Evolutionary conservation across 2,888 invertebrate genomes (phyloP).

Genomic region (Drosophila barbarae): DNA sequence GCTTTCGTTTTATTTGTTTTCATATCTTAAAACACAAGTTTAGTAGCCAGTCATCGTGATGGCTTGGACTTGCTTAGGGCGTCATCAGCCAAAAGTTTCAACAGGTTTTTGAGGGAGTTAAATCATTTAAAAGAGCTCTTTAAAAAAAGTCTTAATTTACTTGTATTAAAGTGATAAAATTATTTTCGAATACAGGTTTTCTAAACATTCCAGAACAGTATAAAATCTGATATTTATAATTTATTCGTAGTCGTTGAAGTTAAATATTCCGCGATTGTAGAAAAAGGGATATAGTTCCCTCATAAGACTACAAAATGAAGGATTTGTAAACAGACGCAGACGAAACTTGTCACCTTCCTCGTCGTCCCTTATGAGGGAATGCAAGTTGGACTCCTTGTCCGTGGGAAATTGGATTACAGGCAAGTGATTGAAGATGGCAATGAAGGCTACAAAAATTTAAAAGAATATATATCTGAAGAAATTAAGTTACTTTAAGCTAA

Average conservation of each 20-base stretch:
- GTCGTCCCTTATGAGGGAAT: constrained; percentile 32
- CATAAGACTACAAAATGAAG: constrained; percentile 60
- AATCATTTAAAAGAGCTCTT: background rate
- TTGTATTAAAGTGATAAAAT: background rate
- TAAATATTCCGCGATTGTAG: constrained; percentile 65
- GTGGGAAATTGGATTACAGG: constrained; percentile 40
- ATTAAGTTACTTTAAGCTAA: fast-evolving
- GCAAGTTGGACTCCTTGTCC: constrained; percentile 55
- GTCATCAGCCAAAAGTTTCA: constrained; percentile 1
- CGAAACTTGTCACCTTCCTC: constrained; percentile 55
- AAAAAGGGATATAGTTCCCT: constrained; percentile 72
- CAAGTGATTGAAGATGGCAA: constrained; percentile 51
- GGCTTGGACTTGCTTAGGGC: background rate
- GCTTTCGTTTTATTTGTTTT: background rate
- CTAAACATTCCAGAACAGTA: background rate
- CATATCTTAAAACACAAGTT: background rate
- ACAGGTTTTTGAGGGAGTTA: background rate
- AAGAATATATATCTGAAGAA: fast-evolving
- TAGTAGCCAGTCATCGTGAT: constrained; percentile 13
- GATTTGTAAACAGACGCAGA: constrained; percentile 53
- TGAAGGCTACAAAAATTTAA: constrained; percentile 34
- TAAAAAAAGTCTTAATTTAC: background rate
- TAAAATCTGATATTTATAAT: background rate
- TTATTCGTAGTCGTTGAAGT: constrained; percentile 46
- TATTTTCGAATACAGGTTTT: no score